Percentiles rank a stretch among this genome's conserved stretches.
These are phyloP conservation scores for Anisognathus igniventris DNA, from an alignment of 2,797 vertebrate species.

Conservation along the genomic window DNA sequence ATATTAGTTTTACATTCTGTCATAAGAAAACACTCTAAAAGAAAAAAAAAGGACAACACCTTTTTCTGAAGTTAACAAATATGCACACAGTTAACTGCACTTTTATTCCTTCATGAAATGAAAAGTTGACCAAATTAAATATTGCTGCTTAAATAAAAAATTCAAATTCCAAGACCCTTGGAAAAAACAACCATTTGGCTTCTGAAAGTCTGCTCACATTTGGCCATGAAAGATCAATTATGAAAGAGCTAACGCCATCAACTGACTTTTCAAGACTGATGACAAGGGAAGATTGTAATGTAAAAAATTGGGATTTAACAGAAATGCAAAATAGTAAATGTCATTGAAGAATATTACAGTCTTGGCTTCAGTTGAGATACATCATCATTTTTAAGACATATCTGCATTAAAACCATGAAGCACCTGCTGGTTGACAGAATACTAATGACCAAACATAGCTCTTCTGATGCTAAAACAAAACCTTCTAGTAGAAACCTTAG, in stretches of 20 bases:
- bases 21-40: slow-evolving; percentile 30
- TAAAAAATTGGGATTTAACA: neutral
- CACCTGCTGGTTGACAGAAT: neutral
- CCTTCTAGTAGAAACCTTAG: neutral
- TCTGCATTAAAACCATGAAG: neutral
- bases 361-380: neutral
- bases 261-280: neutral
- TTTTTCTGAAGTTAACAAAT: slow-evolving; percentile 49
- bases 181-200: neutral
- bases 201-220: neutral
- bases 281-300: neutral
- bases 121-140: neutral
- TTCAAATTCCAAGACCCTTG: neutral
- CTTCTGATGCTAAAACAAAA: neutral
- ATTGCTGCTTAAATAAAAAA: neutral
- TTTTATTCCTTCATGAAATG: slow-evolving; percentile 1
- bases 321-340: neutral
- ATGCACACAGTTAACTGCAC: slow-evolving; percentile 1
- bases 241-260: neutral
- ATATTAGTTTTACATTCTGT: slow-evolving; percentile 79
- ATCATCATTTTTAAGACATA: neutral
- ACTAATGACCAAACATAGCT: neutral
- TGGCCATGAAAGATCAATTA: neutral
- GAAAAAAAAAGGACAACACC: neutral
- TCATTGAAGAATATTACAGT: neutral